Conservation (phyloP, 2,888 invertebrate species). For the Pheosia gnoma region DNA sequence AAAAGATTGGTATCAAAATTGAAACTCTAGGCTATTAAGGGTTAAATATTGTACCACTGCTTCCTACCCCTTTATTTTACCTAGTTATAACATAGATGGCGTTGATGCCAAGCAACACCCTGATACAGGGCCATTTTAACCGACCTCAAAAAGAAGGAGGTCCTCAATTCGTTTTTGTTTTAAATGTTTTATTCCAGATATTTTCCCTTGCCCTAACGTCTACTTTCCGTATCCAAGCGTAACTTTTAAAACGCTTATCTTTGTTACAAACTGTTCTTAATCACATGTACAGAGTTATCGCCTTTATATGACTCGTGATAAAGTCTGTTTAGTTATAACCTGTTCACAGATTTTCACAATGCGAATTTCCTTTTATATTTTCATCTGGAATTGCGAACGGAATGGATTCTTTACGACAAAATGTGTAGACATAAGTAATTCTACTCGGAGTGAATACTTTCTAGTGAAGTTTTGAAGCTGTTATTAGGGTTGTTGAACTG, state of each 20-base stretch:
- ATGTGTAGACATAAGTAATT: background rate
- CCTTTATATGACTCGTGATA: background rate
- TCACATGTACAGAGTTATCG: background rate
- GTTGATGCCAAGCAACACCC: no score
- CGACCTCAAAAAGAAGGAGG: no score
- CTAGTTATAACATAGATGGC: no score
- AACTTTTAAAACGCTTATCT: conserved; percentile 1
- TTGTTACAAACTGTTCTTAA: background rate
- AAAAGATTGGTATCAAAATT: no score
- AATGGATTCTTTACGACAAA: background rate
- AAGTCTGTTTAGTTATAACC: background rate
- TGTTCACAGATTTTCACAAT: background rate
- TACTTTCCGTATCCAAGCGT: background rate
- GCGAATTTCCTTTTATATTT: background rate
- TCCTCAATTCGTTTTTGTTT: background rate
- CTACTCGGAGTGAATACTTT: background rate
- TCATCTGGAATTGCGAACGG: background rate
- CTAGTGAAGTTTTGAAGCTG: background rate
- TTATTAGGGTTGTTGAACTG: background rate
- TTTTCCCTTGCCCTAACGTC: background rate
- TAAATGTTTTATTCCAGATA: background rate
- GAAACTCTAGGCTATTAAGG: no score
- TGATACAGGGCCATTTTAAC: no score
- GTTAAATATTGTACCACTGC: no score
- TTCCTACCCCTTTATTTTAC: no score